A percentile compares a stretch with the other conserved stretches of the same genome.
phyloP scores from a whole-genome alignment of 1,140 invertebrate species.

The Bombus soroeensis region DNA sequence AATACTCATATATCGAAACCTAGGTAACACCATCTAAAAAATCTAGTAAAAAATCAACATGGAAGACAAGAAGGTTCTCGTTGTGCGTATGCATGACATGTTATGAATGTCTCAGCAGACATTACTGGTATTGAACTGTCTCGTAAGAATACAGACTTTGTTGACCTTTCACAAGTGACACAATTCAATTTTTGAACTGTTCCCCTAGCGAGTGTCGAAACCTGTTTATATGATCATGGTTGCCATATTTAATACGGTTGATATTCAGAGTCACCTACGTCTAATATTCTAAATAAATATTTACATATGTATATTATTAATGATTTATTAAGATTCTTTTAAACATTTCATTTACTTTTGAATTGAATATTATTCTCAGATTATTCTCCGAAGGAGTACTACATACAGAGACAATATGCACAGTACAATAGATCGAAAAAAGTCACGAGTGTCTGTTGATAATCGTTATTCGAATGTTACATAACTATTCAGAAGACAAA shows the following conservation, averaged over 20 bases:
- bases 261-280: neutral
- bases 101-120: too few relatives aligned
- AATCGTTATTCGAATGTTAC: conserved; percentile 29
- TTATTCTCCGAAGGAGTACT: neutral
- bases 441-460: conserved; percentile 26
- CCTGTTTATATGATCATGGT: neutral
- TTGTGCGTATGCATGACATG: too few relatives aligned
- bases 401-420: neutral
- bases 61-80: too few relatives aligned
- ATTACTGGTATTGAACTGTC: too few relatives aligned
- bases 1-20: too few relatives aligned
- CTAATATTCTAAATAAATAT: neutral
- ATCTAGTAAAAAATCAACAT: too few relatives aligned
- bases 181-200: too few relatives aligned
- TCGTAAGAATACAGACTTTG: too few relatives aligned
- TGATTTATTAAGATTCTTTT: neutral
- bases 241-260: neutral
- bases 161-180: too few relatives aligned
- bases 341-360: neutral
- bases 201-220: too few relatives aligned
- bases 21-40: too few relatives aligned
- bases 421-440: neutral
- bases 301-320: neutral
- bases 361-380: neutral
- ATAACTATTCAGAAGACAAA: conserved; percentile 31